These are phyloP conservation scores for Mastomys natalensis DNA, from an alignment of 2,113 vertebrate genomes.

Conservation along the genomic window DNA sequence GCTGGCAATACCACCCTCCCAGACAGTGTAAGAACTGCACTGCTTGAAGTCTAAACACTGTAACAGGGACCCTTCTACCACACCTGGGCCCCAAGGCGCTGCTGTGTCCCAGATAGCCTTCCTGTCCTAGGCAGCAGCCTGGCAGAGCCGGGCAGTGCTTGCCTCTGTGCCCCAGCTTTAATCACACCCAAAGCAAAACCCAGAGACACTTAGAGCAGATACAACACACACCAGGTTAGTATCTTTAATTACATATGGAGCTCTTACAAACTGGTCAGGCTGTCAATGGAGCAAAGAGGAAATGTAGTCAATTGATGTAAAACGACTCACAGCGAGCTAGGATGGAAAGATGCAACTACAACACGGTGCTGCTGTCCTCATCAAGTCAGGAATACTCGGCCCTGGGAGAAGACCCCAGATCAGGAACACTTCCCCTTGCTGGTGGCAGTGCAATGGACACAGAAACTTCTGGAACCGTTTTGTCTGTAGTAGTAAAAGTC, in stretches of 20 bases:
- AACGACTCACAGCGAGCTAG: not conserved
- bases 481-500: not conserved
- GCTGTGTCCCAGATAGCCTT: not conserved
- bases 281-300: not conserved
- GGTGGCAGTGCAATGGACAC: not conserved
- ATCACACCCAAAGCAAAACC: not conserved
- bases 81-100: rapidly evolving
- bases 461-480: not conserved
- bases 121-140: not conserved
- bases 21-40: not conserved
- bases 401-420: rapidly evolving
- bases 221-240: not conserved
- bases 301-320: not conserved
- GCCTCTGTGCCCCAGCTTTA: rapidly evolving
- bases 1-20: not conserved
- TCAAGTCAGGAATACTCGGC: rapidly evolving
- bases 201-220: rapidly evolving
- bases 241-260: constrained; percentile 63
- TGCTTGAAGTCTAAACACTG: rapidly evolving
- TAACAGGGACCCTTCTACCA: not conserved
- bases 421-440: not conserved
- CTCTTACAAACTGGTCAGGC: constrained; percentile 34
- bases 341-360: not conserved
- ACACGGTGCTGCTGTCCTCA: not conserved
- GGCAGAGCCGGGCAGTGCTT: not conserved